These are phyloP conservation scores for Papilio machaon DNA, from an alignment of 1,140 invertebrate genomes.

Conservation along the genomic window DNA sequence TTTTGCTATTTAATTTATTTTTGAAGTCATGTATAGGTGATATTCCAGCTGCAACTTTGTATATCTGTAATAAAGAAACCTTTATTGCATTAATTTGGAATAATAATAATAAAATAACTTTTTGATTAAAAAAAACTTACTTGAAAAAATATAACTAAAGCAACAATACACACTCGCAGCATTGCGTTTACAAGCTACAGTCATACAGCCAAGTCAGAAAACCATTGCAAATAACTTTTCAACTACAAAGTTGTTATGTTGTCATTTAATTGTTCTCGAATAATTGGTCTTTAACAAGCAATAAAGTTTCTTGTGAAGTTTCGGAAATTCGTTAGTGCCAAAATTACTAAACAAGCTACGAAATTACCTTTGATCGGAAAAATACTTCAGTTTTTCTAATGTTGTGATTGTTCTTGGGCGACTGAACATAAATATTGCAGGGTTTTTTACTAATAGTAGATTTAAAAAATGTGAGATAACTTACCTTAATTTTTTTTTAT, in stretches of 20 bases:
- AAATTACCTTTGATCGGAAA: neutral
- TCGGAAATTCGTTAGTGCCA: neutral
- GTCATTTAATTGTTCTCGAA: neutral
- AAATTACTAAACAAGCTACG: neutral
- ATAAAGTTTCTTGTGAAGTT: neutral
- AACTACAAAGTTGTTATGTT: slow-evolving; percentile 6
- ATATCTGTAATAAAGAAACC: slow-evolving; percentile 50
- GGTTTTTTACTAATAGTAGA: too few species aligned
- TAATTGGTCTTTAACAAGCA: slow-evolving; percentile 27
- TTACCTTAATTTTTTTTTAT: neutral
- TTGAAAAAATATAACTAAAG: slow-evolving; percentile 1
- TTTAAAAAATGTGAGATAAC: neutral
- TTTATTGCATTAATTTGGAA: neutral
- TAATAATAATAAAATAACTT: neutral
- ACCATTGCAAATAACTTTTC: neutral
- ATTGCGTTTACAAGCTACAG: slow-evolving; percentile 16
- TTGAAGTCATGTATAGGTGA: slow-evolving; percentile 71
- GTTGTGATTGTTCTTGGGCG: neutral
- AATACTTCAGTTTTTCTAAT: neutral
- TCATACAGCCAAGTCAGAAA: neutral
- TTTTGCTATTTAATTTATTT: slow-evolving; percentile 58
- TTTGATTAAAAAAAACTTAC: neutral
- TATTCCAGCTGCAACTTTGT: slow-evolving; percentile 55
- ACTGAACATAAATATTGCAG: too few species aligned
- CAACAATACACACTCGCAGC: slow-evolving; percentile 8